These are phyloP conservation scores for Germaria angustata DNA, from an alignment of 2,888 invertebrate genomes.

Conservation along the genomic window DNA sequence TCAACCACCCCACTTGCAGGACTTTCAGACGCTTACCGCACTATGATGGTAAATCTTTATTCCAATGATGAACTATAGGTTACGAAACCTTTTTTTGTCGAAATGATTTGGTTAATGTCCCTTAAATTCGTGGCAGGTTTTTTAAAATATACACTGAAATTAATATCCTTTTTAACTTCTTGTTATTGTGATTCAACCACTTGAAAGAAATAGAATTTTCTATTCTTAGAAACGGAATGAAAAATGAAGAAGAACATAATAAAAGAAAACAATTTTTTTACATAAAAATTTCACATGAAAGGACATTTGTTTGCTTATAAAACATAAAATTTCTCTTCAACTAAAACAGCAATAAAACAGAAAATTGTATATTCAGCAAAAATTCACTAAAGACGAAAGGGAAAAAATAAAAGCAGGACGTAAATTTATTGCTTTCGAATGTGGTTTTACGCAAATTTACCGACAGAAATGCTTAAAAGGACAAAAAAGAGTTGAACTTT, in stretches of 20 bases:
- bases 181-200: not conserved
- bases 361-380: slow-evolving; percentile 31
- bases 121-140: no score
- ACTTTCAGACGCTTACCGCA: no score
- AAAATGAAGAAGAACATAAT: not conserved
- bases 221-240: not conserved
- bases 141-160: no score
- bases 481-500: no score
- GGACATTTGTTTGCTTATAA: not conserved
- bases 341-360: slow-evolving; percentile 14
- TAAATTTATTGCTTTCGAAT: slow-evolving; percentile 75
- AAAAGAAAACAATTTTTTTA: not conserved
- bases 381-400: not conserved
- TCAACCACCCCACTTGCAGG: no score
- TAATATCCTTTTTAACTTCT: not conserved
- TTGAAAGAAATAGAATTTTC: not conserved
- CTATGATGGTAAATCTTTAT: no score
- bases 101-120: no score
- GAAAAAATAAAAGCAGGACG: not conserved
- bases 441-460: slow-evolving; percentile 70
- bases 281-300: not conserved
- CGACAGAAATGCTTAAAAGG: not conserved
- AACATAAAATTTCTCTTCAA: slow-evolving; percentile 6
- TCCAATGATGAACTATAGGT: no score
- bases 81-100: no score